A percentile compares a stretch with the other conserved stretches of the same genome.
These are phyloP conservation scores for Raja brachyura DNA, from an alignment of 2,113 vertebrate genomes.

Conservation along the genomic window DNA sequence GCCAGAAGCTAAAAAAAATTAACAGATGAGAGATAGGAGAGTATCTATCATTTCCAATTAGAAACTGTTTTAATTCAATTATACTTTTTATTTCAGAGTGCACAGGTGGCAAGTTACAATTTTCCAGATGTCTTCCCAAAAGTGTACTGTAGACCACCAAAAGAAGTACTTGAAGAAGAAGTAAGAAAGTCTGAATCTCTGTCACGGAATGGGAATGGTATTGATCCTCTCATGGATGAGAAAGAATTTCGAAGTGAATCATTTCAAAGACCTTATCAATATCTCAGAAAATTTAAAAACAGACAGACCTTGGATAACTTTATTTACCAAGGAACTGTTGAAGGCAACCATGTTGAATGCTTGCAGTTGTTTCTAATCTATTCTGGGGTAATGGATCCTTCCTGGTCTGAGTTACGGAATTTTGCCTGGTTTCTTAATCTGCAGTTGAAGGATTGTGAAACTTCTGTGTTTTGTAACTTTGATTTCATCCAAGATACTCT, in stretches of 20 bases:
- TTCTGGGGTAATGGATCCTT: constrained; percentile 76
- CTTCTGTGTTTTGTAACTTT: constrained; percentile 76
- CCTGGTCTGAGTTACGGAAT: constrained; percentile 85
- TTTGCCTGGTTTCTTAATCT: constrained; percentile 81
- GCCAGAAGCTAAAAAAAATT: not conserved
- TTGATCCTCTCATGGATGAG: constrained; percentile 73
- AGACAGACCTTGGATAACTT: constrained; percentile 63
- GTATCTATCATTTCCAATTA: not conserved
- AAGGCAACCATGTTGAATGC: constrained; percentile 72
- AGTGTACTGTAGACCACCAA: constrained; percentile 76
- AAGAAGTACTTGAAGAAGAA: constrained; percentile 69
- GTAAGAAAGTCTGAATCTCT: constrained; percentile 45
- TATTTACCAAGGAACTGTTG: constrained; percentile 52
- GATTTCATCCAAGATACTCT: constrained; percentile 67
- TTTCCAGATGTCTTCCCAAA: constrained; percentile 80
- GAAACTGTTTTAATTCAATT: not conserved
- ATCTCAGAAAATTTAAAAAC: constrained; percentile 67
- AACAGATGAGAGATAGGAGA: not conserved
- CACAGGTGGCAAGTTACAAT: constrained; percentile 42
- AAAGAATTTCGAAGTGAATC: constrained; percentile 67
- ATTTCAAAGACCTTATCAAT: constrained; percentile 90
- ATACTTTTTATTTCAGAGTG: not conserved
- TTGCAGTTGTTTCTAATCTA: constrained; percentile 76
- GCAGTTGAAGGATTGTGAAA: constrained; percentile 80
- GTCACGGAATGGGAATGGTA: constrained; percentile 29